Percentiles rank a stretch among this genome's conserved stretches.
phyloP scores from a whole-genome alignment of 1,140 invertebrate genomes.

The Metopolophium dirhodum region DNA sequence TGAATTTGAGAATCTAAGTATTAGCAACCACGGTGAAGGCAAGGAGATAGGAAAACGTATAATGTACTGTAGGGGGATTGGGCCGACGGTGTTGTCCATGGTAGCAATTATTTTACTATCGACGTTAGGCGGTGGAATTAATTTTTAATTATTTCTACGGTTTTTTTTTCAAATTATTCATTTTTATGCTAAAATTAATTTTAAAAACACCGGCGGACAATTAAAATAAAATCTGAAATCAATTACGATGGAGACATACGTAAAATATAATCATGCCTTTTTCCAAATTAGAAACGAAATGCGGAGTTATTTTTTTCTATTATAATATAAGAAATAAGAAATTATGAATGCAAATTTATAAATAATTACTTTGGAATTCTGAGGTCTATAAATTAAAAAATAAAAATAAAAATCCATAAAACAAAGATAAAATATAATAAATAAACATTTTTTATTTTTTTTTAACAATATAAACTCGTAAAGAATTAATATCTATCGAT shows the following conservation, averaged over 20 bases:
- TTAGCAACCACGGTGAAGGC: neutral
- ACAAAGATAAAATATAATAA: neutral
- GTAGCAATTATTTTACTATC: neutral
- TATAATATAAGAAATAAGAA: neutral
- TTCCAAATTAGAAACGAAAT: constrained; percentile 11
- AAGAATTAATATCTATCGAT: too few species aligned
- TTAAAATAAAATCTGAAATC: constrained; percentile 36
- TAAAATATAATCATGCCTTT: constrained; percentile 13
- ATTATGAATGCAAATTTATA: neutral
- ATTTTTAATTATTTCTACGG: constrained; percentile 2
- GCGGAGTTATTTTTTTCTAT: neutral
- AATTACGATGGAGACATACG: constrained; percentile 22
- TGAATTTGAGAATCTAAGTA: neutral
- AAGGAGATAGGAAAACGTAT: neutral
- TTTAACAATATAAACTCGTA: too few species aligned
- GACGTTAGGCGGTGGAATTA: neutral
- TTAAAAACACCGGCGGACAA: neutral
- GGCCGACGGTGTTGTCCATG: neutral
- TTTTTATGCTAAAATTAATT: neutral
- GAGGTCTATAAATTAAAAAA: neutral
- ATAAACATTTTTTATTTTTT: too few species aligned
- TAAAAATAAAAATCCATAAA: neutral
- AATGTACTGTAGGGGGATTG: neutral
- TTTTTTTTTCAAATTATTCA: neutral
- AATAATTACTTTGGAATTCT: neutral